Evolutionary conservation across 2,888 invertebrate species (phyloP).

Genomic region (Amblyjoppa fuscipennis): DNA sequence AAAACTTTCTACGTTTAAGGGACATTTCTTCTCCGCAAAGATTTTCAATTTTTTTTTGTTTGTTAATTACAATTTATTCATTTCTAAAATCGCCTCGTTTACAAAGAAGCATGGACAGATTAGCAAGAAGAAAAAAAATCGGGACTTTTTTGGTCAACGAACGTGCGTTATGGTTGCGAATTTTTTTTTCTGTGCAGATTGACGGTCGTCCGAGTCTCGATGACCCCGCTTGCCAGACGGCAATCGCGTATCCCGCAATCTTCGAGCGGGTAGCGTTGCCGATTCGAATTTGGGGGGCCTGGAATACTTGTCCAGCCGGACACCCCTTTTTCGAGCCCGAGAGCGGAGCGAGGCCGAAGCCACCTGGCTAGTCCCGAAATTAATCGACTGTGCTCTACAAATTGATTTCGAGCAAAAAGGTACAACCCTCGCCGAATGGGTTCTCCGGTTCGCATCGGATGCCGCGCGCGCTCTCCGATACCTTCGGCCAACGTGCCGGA

Average conservation of each 20-base stretch:
- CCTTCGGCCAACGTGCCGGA: slow-evolving; percentile 2
- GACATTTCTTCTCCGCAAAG: neutral
- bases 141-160: neutral
- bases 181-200: neutral
- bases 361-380: slow-evolving; percentile 75
- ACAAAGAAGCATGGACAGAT: too few species aligned
- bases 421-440: slow-evolving; percentile 55
- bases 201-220: slow-evolving; percentile 25
- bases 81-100: neutral
- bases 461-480: slow-evolving; percentile 52
- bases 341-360: slow-evolving; percentile 9
- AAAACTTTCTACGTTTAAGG: too few species aligned
- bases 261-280: slow-evolving; percentile 13
- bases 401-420: slow-evolving; percentile 80
- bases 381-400: slow-evolving; percentile 80
- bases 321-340: slow-evolving; percentile 7
- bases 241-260: slow-evolving; percentile 36
- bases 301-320: slow-evolving; percentile 20
- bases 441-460: slow-evolving; percentile 69
- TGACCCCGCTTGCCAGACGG: slow-evolving; percentile 41
- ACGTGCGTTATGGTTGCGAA: neutral
- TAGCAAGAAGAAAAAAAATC: neutral
- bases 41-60: too few species aligned
- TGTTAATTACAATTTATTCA: neutral
- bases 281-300: slow-evolving; percentile 16